phyloP scores from a whole-genome alignment of 2,888 invertebrate species.

The Coremacera marginata region DNA sequence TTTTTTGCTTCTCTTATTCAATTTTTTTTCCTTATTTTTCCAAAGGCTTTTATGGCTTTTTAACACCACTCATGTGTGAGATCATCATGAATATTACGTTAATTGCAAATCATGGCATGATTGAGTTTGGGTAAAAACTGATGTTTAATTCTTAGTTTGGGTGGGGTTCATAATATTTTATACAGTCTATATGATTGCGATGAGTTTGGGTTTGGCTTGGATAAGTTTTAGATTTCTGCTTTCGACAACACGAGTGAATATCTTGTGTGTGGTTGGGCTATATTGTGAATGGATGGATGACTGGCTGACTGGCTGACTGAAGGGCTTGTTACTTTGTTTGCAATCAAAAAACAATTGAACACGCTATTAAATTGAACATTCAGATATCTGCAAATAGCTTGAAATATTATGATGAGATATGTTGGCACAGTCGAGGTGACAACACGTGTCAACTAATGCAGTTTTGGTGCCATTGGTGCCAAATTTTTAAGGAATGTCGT shows the following conservation, averaged over 20 bases:
- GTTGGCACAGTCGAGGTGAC: neutral
- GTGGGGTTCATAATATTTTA: neutral
- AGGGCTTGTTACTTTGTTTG: conserved; percentile 16
- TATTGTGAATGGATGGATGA: neutral
- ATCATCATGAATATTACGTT: conserved; percentile 51
- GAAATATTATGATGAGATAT: neutral
- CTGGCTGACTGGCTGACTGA: neutral
- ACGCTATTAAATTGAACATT: conserved; percentile 16
- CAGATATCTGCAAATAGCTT: neutral
- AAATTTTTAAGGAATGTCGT: too few relatives aligned
- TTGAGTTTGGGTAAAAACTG: conserved; percentile 14
- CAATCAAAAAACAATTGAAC: conserved; percentile 21
- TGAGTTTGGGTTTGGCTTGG: neutral
- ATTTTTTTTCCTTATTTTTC: conserved; percentile 8
- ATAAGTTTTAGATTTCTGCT: conserved; percentile 1
- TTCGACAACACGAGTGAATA: neutral
- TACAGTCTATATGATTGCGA: neutral
- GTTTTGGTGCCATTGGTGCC: neutral
- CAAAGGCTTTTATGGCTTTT: conserved; percentile 49
- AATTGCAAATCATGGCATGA: conserved; percentile 46
- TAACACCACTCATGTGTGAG: conserved; percentile 67
- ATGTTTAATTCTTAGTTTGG: conserved; percentile 2
- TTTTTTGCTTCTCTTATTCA: neutral
- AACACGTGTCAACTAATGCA: conserved; percentile 1
- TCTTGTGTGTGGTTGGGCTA: neutral